Evolutionary conservation across 2,113 vertebrate species (phyloP).

Genomic region (Rhineura floridana): DNA sequence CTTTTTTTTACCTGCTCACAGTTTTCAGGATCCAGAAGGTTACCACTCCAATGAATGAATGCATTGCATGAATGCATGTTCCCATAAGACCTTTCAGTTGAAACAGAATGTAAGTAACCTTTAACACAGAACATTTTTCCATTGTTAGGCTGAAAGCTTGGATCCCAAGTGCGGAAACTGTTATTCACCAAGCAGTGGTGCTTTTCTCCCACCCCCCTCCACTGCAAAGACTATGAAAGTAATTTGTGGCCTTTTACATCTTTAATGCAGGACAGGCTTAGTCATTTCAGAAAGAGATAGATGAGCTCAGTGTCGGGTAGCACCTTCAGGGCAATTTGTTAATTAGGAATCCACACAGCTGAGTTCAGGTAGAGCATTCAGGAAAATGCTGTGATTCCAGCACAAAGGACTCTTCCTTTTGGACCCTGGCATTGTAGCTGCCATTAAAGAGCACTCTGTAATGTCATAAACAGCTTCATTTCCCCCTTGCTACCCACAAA

Average conservation of each 20-base stretch:
- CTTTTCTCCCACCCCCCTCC: not conserved
- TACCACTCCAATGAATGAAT: not conserved
- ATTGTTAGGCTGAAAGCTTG: slow-evolving; percentile 30
- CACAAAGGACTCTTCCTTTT: not conserved
- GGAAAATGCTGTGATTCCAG: slow-evolving; percentile 32
- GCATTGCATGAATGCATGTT: not conserved
- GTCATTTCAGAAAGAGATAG: slow-evolving; percentile 66
- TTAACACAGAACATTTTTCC: slow-evolving; percentile 36
- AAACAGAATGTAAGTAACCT: slow-evolving; percentile 33
- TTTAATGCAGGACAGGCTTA: slow-evolving; percentile 61
- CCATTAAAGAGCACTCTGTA: not conserved
- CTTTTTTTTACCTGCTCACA: not conserved
- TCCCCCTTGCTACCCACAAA: not conserved
- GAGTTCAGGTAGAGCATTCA: slow-evolving; percentile 43
- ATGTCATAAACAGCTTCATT: not conserved
- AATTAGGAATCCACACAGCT: slow-evolving; percentile 63
- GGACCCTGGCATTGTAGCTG: not conserved
- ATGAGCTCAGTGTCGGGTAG: slow-evolving; percentile 64
- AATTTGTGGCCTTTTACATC: slow-evolving; percentile 66
- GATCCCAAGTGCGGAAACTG: slow-evolving; percentile 35
- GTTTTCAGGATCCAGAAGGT: not conserved
- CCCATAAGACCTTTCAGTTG: slow-evolving; percentile 5
- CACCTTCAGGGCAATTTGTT: slow-evolving; percentile 63
- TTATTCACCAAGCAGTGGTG: slow-evolving; percentile 19
- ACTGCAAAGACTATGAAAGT: slow-evolving; percentile 50